Base-by-base conservation (phyloP, 2,888 invertebrate genomes). In the Agrenia bidenticulata region DNA sequence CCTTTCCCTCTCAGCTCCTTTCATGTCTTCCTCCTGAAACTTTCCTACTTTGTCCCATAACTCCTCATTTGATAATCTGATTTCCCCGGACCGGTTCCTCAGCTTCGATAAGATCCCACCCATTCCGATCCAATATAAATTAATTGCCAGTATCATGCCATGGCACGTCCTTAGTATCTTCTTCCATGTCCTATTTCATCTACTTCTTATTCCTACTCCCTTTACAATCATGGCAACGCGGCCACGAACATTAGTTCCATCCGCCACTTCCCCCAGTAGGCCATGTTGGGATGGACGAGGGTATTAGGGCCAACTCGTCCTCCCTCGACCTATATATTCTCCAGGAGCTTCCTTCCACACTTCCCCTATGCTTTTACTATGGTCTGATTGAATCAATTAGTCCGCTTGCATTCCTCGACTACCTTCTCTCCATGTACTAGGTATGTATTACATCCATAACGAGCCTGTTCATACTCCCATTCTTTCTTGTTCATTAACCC, bases 41-140 rank as follows among this genome's bases (percentile, higher is more conserved):
- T 69, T 70, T 70, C 64, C 32, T 11, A 54, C 51, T 58, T 68
- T 71, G 66, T 68, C 67, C 67, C 72, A 72, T 75, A 71, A 75
- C 68, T 73, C 71, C 70, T 72, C 66, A 72, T 72, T 71, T 72
- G 72, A 71, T 75, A 75, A 73, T 73, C 68, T 73, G 73, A 73
- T 73, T 75, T 73, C 39, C 41, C 60, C 51, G 17, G 32, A 24
- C 27, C n/a, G 42, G 19, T 45, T 54, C 54, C 32, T 37, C 19
- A 37, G 27, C 19, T 37, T 57, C 17, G 21, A 21, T 9, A 17
- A 37, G 32, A 21, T 57, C 37, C 37, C 11, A 21, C 39, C 57
- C 17, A 37, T 11, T 60, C 61, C 63, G 57, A 67, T 67, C 61
- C 62, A 64, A 67, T 67, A 67, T 67, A 67, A 67, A 67, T 67